Percentiles rank a stretch among this genome's conserved stretches.
Evolutionary conservation across 2,113 vertebrate species (phyloP).

Genomic region (Diadophis punctatus): DNA sequence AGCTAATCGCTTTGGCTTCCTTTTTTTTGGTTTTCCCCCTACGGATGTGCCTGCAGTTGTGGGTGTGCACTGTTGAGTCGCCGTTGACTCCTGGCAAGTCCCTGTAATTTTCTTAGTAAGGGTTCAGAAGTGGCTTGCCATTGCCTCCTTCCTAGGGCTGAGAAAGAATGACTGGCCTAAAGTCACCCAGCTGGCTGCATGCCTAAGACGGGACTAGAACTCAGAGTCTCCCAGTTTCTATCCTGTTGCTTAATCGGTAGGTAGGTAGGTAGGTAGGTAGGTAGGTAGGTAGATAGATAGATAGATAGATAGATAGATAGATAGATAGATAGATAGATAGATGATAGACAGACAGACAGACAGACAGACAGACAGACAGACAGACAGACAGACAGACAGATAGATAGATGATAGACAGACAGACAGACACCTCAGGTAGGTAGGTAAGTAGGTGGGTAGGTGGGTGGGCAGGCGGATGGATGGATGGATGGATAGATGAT

Average conservation of each 20-base stretch:
- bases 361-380: too few relatives aligned
- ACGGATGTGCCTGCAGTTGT: background rate
- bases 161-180: background rate
- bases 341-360: too few relatives aligned
- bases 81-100: background rate
- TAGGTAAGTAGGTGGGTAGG: too few relatives aligned
- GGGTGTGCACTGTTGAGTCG: background rate
- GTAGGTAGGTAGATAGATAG: too few relatives aligned
- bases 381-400: too few relatives aligned
- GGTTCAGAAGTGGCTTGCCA: background rate
- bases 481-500: too few relatives aligned
- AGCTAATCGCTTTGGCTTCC: slow-evolving; percentile 27
- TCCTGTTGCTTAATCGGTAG: too few relatives aligned
- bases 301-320: too few relatives aligned
- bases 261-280: background rate
- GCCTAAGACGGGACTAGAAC: background rate
- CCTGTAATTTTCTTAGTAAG: background rate
- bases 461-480: too few relatives aligned
- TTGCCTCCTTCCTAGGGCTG: background rate
- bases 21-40: background rate
- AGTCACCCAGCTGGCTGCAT: background rate
- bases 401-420: too few relatives aligned
- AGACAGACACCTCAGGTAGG: too few relatives aligned
- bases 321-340: too few relatives aligned
- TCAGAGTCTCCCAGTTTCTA: background rate